These are phyloP conservation scores for Stratiomys singularior DNA, from an alignment of 2,888 invertebrate species.

Conservation along the genomic window DNA sequence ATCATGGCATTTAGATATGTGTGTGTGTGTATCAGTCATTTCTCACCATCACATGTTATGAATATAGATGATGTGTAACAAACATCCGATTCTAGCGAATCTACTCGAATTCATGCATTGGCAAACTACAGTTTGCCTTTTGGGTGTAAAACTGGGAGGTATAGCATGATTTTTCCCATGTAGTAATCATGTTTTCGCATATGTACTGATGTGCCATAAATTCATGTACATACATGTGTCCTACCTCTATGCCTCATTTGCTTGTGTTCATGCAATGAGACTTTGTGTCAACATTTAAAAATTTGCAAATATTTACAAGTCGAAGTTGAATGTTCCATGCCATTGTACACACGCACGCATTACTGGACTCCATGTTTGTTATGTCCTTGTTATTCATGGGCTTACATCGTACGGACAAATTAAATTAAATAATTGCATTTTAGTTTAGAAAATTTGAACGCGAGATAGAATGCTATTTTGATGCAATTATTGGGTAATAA, in stretches of 20 bases:
- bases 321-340: conserved; percentile 2
- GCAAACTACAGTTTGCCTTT: background rate
- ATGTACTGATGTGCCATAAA: background rate
- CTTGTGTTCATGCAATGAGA: conserved; percentile 35
- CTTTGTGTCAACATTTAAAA: conserved; percentile 38
- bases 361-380: background rate
- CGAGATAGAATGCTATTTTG: too few species aligned
- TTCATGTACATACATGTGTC: background rate
- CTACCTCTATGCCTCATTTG: conserved; percentile 21
- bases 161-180: conserved; percentile 22
- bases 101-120: background rate
- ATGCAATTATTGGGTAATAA: too few species aligned
- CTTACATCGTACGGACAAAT: background rate
- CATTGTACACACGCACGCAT: conserved; percentile 1
- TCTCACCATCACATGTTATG: background rate
- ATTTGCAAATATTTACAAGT: conserved; percentile 28
- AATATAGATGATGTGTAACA: background rate
- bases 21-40: background rate
- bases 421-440: background rate
- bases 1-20: too few species aligned
- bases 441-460: background rate
- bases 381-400: background rate
- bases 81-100: background rate
- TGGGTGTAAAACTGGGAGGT: background rate
- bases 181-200: conserved; percentile 21